phyloP scores from a whole-genome alignment of 2,888 invertebrate genomes.

The Magallana nippona region DNA sequence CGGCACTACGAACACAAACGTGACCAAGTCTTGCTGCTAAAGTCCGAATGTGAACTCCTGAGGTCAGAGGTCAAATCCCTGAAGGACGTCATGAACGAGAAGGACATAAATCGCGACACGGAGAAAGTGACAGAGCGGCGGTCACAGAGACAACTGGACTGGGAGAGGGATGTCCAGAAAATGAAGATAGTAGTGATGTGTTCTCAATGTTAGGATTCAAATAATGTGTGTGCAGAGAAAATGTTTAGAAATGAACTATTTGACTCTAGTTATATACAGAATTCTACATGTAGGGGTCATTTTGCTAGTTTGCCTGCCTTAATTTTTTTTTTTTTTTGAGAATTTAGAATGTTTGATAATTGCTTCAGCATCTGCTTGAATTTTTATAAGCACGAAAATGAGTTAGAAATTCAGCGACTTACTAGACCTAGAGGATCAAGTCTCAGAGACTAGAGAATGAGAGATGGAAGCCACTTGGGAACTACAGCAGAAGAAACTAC shows the following conservation, averaged over 20 bases:
- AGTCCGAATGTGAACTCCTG: constrained; percentile 68
- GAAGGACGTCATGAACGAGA: constrained; percentile 57
- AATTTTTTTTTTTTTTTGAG: no score
- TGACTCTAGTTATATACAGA: no score
- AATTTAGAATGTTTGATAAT: background rate
- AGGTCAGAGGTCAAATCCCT: constrained; percentile 39
- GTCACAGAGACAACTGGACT: constrained; percentile 61
- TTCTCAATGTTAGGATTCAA: no score
- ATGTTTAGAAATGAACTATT: no score
- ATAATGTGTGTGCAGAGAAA: no score
- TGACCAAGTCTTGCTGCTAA: constrained; percentile 64
- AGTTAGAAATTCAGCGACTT: no score
- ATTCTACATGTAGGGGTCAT: constrained; percentile 63
- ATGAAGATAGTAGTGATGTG: constrained; percentile 67
- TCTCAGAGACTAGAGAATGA: constrained; percentile 58
- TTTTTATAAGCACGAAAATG: no score
- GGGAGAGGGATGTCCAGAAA: constrained; percentile 67
- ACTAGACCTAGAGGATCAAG: constrained; percentile 61
- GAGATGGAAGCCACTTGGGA: constrained; percentile 62
- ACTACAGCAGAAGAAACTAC: constrained; percentile 59
- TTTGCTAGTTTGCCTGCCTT: no score
- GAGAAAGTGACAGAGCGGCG: constrained; percentile 61
- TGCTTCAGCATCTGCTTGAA: no score
- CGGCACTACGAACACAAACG: constrained; percentile 67
- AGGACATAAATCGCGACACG: constrained; percentile 60